Conservation (phyloP, 2,113 vertebrate species). For the Taurulus bubalis region DNA sequence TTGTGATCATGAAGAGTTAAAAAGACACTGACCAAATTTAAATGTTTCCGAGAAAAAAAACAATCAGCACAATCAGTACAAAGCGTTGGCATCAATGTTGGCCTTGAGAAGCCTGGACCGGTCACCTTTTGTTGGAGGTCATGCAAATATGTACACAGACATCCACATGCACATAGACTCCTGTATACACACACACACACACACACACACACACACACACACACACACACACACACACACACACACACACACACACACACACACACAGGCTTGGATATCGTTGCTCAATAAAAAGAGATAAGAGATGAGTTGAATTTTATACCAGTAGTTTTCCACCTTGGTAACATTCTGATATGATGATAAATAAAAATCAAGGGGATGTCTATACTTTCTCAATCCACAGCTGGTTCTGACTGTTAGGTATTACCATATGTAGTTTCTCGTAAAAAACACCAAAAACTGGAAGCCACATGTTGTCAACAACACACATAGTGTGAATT, state of each 20-base stretch:
- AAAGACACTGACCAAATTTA: neutral
- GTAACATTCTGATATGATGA: neutral
- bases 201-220: neutral
- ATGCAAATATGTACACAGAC: conserved; percentile 38
- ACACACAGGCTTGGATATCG: neutral
- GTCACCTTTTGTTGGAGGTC: conserved; percentile 22
- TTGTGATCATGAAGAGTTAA: neutral
- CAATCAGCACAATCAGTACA: neutral
- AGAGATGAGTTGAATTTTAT: neutral
- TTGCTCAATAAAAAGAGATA: conserved; percentile 3
- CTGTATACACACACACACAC: no score
- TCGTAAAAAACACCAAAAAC: neutral
- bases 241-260: neutral
- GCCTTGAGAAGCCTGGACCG: conserved; percentile 6
- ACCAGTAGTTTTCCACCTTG: neutral
- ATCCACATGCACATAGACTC: no score
- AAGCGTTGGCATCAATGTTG: neutral
- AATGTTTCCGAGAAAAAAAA: neutral
- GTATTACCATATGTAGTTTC: no score
- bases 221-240: neutral
- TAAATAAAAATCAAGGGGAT: neutral
- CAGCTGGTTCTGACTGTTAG: neutral
- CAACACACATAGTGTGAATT: neutral
- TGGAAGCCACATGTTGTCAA: neutral
- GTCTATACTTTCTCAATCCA: neutral